Conservation (phyloP, 1,140 invertebrate species). For the Pteromalus puparum region DNA sequence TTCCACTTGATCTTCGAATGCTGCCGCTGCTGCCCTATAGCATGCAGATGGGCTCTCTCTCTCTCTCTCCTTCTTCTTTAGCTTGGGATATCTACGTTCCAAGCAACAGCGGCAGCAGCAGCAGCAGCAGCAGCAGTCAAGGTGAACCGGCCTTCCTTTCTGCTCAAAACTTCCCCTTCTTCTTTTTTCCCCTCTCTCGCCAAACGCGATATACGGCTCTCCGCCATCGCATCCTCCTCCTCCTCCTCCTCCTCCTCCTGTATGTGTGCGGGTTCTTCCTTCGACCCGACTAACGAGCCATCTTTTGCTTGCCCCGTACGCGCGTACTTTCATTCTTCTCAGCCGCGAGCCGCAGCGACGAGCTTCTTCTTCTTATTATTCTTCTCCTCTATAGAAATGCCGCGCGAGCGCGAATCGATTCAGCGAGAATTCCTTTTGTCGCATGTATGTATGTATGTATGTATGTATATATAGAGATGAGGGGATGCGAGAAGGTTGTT, state of each 20-base stretch:
- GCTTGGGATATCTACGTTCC: constrained; percentile 1
- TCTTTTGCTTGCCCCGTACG: constrained; percentile 40
- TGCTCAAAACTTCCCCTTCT: constrained; percentile 46
- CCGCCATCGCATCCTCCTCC: constrained; percentile 49
- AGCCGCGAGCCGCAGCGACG: not conserved
- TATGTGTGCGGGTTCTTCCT: constrained; percentile 40
- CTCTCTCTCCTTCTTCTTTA: constrained; percentile 22
- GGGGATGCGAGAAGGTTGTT: constrained; percentile 2
- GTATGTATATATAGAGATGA: constrained; percentile 37
- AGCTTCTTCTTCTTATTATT: not conserved
- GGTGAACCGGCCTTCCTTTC: constrained; percentile 70
- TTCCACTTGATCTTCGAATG: constrained; percentile 56
- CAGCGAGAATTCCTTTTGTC: constrained; percentile 57
- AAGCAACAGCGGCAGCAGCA: not conserved
- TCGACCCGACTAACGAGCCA: constrained; percentile 69
- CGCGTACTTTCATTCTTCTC: constrained; percentile 29
- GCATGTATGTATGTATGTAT: constrained; percentile 33
- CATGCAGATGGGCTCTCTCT: constrained; percentile 41
- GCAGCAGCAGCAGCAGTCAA: constrained; percentile 63
- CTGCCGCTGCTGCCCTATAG: constrained; percentile 55
- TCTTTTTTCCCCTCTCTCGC: constrained; percentile 55
- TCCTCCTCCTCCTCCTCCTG: not conserved
- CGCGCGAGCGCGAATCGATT: constrained; percentile 46
- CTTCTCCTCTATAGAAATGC: constrained; percentile 27
- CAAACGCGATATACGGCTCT: constrained; percentile 30